Base-by-base conservation (phyloP, 1,140 invertebrate genomes). In the Megalonaias nervosa region DNA sequence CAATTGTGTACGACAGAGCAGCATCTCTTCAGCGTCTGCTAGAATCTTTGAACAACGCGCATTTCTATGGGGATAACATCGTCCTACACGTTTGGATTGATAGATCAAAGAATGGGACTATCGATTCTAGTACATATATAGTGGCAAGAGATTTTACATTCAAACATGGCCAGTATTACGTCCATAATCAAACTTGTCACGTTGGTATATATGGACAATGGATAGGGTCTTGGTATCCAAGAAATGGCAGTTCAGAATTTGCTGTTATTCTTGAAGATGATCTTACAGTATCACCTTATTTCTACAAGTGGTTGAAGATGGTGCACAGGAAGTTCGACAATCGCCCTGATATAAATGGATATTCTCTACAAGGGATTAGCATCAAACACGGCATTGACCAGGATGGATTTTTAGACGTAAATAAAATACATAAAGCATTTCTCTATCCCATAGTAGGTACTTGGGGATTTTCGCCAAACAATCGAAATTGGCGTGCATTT, bases 231-330 rank as follows among this genome's bases (percentile, higher is more conserved):
- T 87, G 85, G 85, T 60, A 76, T 56, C 80, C 75, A 2, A 62
- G 65, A 26, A 31, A 77, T 58, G 74, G 75, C 31, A 71, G 77
- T 60, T 77, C 81, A 21, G 84, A 87, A 73, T 79, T 87, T 59
- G 85, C 82, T 13, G 31, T 87, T 14, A 79, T 87, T 61, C 64
- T 87, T 6, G 85, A 87, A 65, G 85, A 87, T 69, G 85, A 87
- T 70, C 14, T 85, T 60, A 82, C 79, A 55, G 74, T 87, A 9
- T 85, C 85, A 6, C 79, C 72, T 13, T 75, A 79, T 71, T 82
- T 82, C 59, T 84, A 82, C 71, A 70, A 74, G 19, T 87, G 78
- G 75, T 66, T 87, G 55, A 83, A 80, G 65, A 60, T 70, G n/a
- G 84, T 83, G 56, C 85, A 87, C 74, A 67, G 58, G 15, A 80